These are phyloP conservation scores for Rhinophrynus dorsalis DNA, from an alignment of 2,797 vertebrate genomes.

Conservation along the genomic window DNA sequence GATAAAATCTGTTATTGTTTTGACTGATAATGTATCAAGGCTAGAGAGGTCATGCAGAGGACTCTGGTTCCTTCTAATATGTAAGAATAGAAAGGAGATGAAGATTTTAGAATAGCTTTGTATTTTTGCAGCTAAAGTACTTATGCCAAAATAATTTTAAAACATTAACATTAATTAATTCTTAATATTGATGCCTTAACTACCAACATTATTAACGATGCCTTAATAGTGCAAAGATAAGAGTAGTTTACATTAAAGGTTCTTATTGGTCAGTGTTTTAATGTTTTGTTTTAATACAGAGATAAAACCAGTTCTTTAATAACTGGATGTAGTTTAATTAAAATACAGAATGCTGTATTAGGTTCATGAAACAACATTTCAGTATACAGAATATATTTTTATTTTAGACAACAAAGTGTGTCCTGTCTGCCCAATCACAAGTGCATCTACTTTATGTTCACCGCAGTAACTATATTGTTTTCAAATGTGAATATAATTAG, in stretches of 20 bases:
- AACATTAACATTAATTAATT: neutral
- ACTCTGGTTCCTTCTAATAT: conserved; percentile 9
- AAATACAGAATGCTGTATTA: no score
- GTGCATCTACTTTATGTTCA: no score
- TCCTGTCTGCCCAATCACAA: no score
- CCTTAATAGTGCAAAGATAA: neutral
- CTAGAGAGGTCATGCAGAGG: conserved; percentile 16
- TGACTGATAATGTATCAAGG: conserved; percentile 21
- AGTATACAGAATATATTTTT: no score
- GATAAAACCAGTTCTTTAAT: no score
- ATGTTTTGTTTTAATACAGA: conserved; percentile 7
- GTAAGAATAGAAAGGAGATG: neutral
- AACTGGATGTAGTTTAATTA: no score
- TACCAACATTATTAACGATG: conserved; percentile 11
- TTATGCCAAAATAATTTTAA: neutral
- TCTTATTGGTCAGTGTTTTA: neutral
- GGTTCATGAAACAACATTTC: no score
- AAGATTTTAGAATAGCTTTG: conserved; percentile 2
- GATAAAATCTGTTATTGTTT: conserved; percentile 31
- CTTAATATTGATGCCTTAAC: neutral
- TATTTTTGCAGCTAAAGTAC: neutral
- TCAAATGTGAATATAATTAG: no score
- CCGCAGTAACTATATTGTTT: no score
- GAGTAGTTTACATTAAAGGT: neutral
- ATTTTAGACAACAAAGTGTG: no score